Evolutionary conservation across 92 coral and sea anemone species (phyloP), one percentile per base, ranked within the genome.

Genomic region (Epizoanthus illoricatus): DNA sequence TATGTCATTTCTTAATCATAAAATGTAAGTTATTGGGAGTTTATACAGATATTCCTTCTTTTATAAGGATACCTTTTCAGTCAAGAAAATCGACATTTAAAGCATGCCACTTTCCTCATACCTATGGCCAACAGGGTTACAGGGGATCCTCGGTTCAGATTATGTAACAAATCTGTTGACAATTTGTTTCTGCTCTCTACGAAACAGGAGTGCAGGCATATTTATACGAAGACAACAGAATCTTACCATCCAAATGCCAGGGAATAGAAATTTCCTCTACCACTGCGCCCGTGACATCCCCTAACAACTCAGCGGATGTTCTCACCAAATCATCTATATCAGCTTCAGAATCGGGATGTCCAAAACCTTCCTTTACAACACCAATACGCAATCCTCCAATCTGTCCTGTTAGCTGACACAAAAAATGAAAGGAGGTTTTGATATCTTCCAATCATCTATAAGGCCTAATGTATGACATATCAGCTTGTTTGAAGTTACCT

Each of bases 361-460:
- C 88, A 84, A 94, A 93, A 12, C 95, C 95, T 70, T 94, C 95
- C 80, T 91, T 91, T 23, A 94, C 65, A 67, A 94, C 87, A 55
- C 98, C 95, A n/a, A 94, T 80, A 24, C 89, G 90, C 83, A 94
- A 7, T 66, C 75, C 84, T 19, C 86, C 58, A 72, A 94, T 94
- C 20, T 83, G 57, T 64, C 95, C 93, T 52, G 91, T 89, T 56
- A 92, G 88, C 97, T 92, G n/a, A 28, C 20, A 66, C 16, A 39
- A 7, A 69, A 63, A 59, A 42, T 6, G 40, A 45, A 84, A 6
- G 43, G 16, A 20, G 19, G 0, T 17, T 33, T 24, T 21, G 36
- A 28, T 28, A 52, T 52, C 56, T 52, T 10, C 10, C 16, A 39
- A 39, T 16, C 10, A 69, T 47, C 15, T n/a, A 12, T 11, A 19